phyloP scores from a whole-genome alignment of 2,113 vertebrate genomes.

The Oceanodroma tethys region DNA sequence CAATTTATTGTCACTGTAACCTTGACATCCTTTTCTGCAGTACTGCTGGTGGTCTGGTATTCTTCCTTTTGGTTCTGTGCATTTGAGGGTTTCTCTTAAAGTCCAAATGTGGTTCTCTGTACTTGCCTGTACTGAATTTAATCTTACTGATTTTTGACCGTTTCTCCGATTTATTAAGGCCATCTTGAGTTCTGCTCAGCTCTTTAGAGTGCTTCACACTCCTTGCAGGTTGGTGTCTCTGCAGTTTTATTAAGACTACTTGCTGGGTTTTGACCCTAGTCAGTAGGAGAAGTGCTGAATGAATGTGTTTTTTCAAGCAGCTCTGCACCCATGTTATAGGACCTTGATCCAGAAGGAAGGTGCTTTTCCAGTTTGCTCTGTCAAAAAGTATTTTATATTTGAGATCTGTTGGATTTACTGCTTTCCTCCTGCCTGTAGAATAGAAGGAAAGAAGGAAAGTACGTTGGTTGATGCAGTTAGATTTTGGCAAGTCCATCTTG shows the following conservation, averaged over 20 bases:
- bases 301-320: not conserved
- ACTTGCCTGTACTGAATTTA: not conserved
- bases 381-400: not conserved
- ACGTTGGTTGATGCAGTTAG: not conserved
- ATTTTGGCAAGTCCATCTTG: not conserved
- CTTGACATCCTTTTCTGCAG: not conserved
- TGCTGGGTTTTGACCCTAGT: not conserved
- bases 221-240: not conserved
- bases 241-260: not conserved
- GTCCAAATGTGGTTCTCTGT: not conserved
- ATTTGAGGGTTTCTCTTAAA: not conserved
- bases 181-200: not conserved
- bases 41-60: not conserved
- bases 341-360: not conserved
- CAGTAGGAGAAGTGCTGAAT: accelerated
- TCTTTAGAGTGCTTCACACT: not conserved
- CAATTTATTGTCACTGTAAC: not conserved
- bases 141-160: not conserved
- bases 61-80: not conserved
- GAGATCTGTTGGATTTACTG: not conserved
- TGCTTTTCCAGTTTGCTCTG: not conserved
- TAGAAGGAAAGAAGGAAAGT: not conserved
- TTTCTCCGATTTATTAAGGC: not conserved
- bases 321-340: not conserved
- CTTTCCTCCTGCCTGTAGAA: not conserved